Percentiles rank a stretch among this genome's conserved stretches.
These are phyloP conservation scores for Austrolebias charrua DNA, from an alignment of 2,797 vertebrate species.

Conservation along the genomic window DNA sequence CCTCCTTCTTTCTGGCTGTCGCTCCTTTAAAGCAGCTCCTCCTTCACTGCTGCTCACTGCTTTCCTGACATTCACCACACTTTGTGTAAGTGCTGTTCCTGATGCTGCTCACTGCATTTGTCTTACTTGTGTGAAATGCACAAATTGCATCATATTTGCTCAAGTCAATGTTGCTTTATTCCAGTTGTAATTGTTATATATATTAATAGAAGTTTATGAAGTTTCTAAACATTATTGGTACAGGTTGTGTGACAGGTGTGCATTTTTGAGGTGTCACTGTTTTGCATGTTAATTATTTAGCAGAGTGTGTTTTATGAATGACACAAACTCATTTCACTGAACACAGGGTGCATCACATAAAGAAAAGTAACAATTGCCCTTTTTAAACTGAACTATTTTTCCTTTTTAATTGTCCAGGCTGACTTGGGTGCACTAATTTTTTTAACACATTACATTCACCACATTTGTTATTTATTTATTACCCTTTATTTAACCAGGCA, in stretches of 20 bases:
- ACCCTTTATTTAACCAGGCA: too few relatives aligned
- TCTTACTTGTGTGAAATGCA: not conserved
- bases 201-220: not conserved
- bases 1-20: conserved; percentile 1
- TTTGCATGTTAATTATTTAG: conserved; percentile 3
- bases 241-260: not conserved
- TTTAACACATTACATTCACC: too few relatives aligned
- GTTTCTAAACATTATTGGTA: not conserved
- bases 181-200: not conserved
- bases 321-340: not conserved
- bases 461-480: too few relatives aligned
- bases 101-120: conserved; percentile 7
- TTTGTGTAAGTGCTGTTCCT: conserved; percentile 57
- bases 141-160: not conserved
- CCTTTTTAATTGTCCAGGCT: too few relatives aligned
- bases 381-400: too few relatives aligned
- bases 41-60: conserved; percentile 50
- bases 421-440: too few relatives aligned
- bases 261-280: not conserved
- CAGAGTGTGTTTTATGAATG: conserved; percentile 1
- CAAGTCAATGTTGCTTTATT: too few relatives aligned
- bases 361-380: too few relatives aligned
- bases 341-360: too few relatives aligned
- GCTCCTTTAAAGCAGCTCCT: conserved; percentile 45
- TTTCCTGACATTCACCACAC: conserved; percentile 55